Evolutionary conservation across 2,797 vertebrate species (phyloP).

Genomic region (Erpetoichthys calabaricus): DNA sequence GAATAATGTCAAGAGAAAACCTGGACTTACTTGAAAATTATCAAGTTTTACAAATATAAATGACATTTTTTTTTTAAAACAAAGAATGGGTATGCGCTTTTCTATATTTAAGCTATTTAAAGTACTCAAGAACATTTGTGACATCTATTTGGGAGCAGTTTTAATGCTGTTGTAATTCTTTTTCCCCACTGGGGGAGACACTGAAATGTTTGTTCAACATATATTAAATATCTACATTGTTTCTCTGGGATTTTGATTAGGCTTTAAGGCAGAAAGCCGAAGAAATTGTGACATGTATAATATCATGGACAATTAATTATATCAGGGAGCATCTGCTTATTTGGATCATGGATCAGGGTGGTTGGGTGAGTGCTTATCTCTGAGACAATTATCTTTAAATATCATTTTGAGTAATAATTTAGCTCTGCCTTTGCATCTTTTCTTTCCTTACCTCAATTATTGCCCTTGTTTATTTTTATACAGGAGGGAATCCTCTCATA

Average conservation of each 20-base stretch:
- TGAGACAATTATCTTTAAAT: too few relatives aligned
- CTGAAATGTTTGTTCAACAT: background rate
- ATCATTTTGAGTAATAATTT: too few relatives aligned
- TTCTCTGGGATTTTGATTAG: constrained; percentile 26
- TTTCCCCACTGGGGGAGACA: too few relatives aligned
- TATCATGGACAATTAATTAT: constrained; percentile 70
- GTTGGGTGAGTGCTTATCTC: constrained; percentile 58
- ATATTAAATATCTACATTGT: background rate
- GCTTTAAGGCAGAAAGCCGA: constrained; percentile 59
- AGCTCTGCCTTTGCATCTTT: background rate
- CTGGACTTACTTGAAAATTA: too few relatives aligned
- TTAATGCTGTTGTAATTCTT: too few relatives aligned
- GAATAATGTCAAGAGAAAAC: too few relatives aligned
- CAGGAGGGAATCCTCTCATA: constrained; percentile 77
- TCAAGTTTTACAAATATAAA: too few relatives aligned
- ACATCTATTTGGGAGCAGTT: too few relatives aligned
- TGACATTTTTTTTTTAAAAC: too few relatives aligned
- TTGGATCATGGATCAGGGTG: constrained; percentile 80
- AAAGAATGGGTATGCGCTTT: too few relatives aligned
- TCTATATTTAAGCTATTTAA: too few relatives aligned
- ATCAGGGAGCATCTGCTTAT: constrained; percentile 59
- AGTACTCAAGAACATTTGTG: too few relatives aligned
- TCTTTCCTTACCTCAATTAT: constrained; percentile 1
- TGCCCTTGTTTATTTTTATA: background rate
- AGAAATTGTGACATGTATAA: constrained; percentile 60